Percentiles rank a stretch among this genome's conserved stretches.
Evolutionary conservation across 2,113 vertebrate species (phyloP).

Genomic region (Rhombomys opimus): DNA sequence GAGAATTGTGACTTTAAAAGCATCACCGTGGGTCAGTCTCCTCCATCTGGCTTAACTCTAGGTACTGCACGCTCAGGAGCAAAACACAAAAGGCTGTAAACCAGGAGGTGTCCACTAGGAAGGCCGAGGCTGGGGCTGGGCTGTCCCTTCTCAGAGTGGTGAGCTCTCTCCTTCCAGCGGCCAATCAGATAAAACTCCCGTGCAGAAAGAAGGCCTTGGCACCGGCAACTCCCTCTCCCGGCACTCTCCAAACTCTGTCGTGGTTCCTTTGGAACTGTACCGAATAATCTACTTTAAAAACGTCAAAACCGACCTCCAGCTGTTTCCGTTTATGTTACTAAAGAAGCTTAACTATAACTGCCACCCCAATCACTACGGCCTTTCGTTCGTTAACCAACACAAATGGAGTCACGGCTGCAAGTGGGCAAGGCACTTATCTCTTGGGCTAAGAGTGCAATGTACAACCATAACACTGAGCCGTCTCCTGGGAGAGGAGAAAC

Average conservation of each 20-base stretch:
- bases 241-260: not conserved
- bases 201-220: not conserved
- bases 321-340: not conserved
- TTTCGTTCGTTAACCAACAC: not conserved
- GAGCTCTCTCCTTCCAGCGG: not conserved
- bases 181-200: not conserved
- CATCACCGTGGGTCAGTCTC: not conserved
- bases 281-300: not conserved
- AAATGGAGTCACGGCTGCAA: fast-evolving
- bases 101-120: not conserved
- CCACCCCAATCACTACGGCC: too few relatives aligned
- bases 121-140: not conserved
- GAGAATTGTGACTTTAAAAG: not conserved
- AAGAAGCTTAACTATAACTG: not conserved
- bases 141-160: not conserved
- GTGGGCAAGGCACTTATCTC: fast-evolving
- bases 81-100: not conserved
- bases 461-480: fast-evolving
- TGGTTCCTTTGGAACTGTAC: not conserved
- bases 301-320: not conserved
- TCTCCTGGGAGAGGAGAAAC: fast-evolving
- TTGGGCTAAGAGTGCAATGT: fast-evolving
- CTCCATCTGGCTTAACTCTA: not conserved
- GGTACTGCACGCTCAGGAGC: not conserved
- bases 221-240: not conserved